Conservation (phyloP, 2,888 invertebrate genomes). For the Glomeris marginata region DNA sequence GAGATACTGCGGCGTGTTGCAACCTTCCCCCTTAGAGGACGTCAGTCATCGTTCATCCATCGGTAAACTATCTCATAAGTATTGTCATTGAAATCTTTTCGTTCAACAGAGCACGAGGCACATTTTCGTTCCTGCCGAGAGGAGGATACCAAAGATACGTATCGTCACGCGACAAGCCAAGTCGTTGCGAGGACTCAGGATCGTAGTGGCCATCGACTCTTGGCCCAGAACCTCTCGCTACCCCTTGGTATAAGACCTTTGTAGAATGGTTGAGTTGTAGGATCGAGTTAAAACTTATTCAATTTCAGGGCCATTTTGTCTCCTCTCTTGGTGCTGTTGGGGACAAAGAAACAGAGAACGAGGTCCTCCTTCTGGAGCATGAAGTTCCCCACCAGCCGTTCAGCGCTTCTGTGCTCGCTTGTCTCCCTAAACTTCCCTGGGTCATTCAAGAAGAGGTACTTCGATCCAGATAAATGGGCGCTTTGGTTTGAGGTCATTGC, state of each 20-base stretch:
- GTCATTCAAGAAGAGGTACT: constrained; percentile 65
- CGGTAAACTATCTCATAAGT: too few relatives aligned
- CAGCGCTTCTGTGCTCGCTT: constrained; percentile 82
- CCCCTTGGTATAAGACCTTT: constrained; percentile 43
- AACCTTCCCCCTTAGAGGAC: constrained; percentile 49
- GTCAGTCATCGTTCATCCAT: too few relatives aligned
- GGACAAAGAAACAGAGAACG: constrained; percentile 90
- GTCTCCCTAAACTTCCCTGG: constrained; percentile 82
- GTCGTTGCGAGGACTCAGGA: constrained; percentile 60
- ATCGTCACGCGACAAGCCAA: constrained; percentile 88
- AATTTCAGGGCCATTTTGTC: constrained; percentile 72
- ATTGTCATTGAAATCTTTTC: background rate
- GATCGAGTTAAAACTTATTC: background rate
- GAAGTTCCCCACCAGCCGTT: constrained; percentile 94
- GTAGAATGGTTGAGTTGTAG: background rate
- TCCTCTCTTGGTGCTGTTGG: constrained; percentile 81
- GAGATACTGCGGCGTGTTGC: constrained; percentile 91
- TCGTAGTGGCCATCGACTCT: constrained; percentile 88
- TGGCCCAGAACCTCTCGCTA: constrained; percentile 91
- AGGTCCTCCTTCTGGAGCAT: constrained; percentile 82
- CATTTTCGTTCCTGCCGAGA: constrained; percentile 86
- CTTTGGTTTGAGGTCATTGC: too few relatives aligned
- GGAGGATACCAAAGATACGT: constrained; percentile 81
- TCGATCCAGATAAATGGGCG: too few relatives aligned
- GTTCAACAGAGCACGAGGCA: constrained; percentile 41